phyloP scores from a whole-genome alignment of 2,113 vertebrate species.

The Cricetomys ansorgei region DNA sequence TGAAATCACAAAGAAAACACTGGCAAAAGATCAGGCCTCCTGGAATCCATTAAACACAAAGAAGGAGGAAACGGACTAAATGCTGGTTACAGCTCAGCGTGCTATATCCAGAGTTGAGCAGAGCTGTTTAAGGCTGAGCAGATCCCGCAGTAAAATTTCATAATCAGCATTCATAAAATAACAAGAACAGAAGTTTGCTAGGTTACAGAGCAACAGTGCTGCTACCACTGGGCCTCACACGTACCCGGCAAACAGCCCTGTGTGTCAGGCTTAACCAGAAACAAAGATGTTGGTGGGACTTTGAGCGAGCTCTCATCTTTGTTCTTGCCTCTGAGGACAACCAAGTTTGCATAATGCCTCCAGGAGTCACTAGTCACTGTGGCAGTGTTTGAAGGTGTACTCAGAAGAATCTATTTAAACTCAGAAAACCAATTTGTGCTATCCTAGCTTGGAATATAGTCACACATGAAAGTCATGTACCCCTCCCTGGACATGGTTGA shows the following conservation, averaged over 20 bases:
- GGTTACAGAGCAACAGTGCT: constrained; percentile 47
- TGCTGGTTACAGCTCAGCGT: constrained; percentile 48
- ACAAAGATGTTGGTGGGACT: constrained; percentile 15
- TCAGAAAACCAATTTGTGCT: constrained; percentile 38
- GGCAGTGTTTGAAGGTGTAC: constrained; percentile 16
- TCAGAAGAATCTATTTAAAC: constrained; percentile 27
- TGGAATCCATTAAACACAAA: constrained; percentile 76
- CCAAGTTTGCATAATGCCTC: background rate
- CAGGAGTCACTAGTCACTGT: background rate
- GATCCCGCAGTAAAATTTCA: constrained; percentile 65
- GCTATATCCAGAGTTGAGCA: constrained; percentile 52
- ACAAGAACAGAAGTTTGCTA: constrained; percentile 53
- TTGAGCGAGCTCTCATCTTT: background rate
- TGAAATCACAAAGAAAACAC: constrained; percentile 71
- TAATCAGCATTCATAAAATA: constrained; percentile 68
- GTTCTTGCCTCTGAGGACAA: constrained; percentile 17
- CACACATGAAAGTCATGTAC: background rate
- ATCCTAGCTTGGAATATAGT: background rate
- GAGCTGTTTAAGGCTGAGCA: constrained; percentile 55
- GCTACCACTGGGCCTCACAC: background rate
- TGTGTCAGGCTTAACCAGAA: constrained; percentile 8
- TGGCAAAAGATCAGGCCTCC: constrained; percentile 70
- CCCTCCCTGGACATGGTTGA: background rate
- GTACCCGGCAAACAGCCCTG: background rate
- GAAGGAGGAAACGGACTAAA: constrained; percentile 59